Evolutionary conservation across 1,140 invertebrate species (phyloP).

Genomic region (Drosophila parvula): DNA sequence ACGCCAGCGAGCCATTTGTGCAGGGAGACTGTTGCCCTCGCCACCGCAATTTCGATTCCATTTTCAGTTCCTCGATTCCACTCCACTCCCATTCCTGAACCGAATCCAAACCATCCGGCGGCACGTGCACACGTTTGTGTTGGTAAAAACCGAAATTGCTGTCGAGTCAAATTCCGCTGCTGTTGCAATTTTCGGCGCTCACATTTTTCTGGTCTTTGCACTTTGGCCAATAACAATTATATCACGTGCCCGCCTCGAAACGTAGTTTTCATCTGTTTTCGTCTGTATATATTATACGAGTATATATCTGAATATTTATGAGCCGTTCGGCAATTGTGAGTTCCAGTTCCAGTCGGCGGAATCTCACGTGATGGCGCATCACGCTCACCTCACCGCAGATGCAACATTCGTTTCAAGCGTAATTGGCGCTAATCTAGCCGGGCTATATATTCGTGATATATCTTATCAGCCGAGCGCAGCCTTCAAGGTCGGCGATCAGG

Average conservation of each 20-base stretch:
- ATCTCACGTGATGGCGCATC: constrained; percentile 61
- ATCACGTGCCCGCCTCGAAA: constrained; percentile 50
- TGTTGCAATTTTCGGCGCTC: constrained; percentile 20
- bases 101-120: constrained; percentile 47
- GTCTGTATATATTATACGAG: too few species aligned
- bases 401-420: constrained; percentile 17
- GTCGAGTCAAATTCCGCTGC: constrained; percentile 24
- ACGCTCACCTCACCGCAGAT: constrained; percentile 19
- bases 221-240: constrained; percentile 46
- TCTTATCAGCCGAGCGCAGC: constrained; percentile 35
- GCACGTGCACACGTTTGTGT: constrained; percentile 78
- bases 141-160: constrained; percentile 12
- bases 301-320: constrained; percentile 16
- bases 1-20: constrained; percentile 47
- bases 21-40: constrained; percentile 41
- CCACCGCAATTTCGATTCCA: constrained; percentile 21
- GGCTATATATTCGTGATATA: constrained; percentile 17
- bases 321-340: constrained; percentile 27
- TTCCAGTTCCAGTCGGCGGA: constrained; percentile 21
- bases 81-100: neutral
- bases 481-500: constrained; percentile 37
- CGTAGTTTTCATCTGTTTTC: constrained; percentile 13
- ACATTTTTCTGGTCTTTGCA: constrained; percentile 46
- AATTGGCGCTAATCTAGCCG: constrained; percentile 36
- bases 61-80: constrained; percentile 15